Evolutionary conservation across 2,888 invertebrate genomes (phyloP), one percentile per base, ranked within the genome.

Genomic region (Noctua janthina): DNA sequence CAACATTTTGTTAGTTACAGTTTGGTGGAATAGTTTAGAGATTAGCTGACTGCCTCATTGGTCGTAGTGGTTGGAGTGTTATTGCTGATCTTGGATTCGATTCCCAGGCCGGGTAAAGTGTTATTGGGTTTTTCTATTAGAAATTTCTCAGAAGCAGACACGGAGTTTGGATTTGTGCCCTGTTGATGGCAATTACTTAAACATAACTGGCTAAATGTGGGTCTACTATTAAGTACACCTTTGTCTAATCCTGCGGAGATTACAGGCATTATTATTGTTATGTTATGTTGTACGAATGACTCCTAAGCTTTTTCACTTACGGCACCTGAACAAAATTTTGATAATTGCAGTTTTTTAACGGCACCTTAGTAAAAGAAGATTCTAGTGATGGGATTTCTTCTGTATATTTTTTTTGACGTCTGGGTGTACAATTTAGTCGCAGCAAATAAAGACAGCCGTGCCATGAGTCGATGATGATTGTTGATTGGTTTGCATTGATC

Each of bases 401-500:
- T 35, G 35, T 64, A 35, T 20, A 35, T 20, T 35, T 35, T 3
- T 29, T 35, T 64, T 23, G 13, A 35, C 5, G 20, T 10, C 1
- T 43, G n/a, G 1, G 10, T 3, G 43, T 39, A 10, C 43, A 76
- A 76, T 56, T 76, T 72, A 35, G 11, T 72, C 17, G 4, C 3
- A 11, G n/a, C 54, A 74, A 29, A 13, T 62, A 39, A 69, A 54
- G 13, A 17, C 15, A 46, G 68, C 20, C 59, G 46, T 69, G 62
- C 23, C 46, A 74, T 17, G 81, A 62, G 51, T 64, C 3, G 62
- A 35, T 54, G 46, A 46, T 35, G 49, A 20, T 70, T 39, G 62
- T 46, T 75, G 43, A 74, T 75, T 23, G 39, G 75, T 54, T 77
- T 15, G 23, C 17, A 66, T 43, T 77, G 29, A 70, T 75, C 75